Evolutionary conservation across 2,797 vertebrate genomes (phyloP).

Genomic region (Enteromius thamalakanensis): DNA sequence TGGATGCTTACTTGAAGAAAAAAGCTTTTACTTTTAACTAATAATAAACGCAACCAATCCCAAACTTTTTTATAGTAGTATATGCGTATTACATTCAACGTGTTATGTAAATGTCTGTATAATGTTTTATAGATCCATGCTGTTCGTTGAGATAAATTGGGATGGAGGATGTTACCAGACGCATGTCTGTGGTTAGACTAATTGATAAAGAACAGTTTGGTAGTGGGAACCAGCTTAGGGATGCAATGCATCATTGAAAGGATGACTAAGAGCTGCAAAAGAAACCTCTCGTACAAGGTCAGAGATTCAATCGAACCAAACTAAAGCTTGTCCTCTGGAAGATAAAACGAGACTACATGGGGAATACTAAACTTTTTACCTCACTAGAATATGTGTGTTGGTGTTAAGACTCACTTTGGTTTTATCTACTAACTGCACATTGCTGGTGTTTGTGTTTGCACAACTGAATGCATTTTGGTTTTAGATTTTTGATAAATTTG

Average conservation of each 20-base stretch:
- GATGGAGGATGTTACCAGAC: background rate
- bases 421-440: background rate
- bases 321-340: background rate
- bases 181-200: background rate
- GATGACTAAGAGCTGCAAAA: background rate
- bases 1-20: background rate
- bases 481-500: no score
- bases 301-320: background rate
- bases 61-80: background rate
- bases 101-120: background rate
- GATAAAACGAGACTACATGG: background rate
- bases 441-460: background rate
- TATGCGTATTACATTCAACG: background rate
- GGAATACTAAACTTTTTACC: background rate
- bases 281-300: background rate
- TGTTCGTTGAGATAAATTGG: background rate
- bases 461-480: no score
- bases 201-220: background rate
- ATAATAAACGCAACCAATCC: background rate
- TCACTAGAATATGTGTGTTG: conserved; percentile 9
- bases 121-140: background rate
- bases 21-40: background rate
- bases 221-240: background rate
- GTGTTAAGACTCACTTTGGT: background rate
- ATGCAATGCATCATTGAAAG: background rate